Percentiles rank a stretch among this genome's conserved stretches.
Conservation (phyloP, 30 jellyfish, hydroid and myxozoan genomes). For the Hydractinia symbiolongicarpus region DNA sequence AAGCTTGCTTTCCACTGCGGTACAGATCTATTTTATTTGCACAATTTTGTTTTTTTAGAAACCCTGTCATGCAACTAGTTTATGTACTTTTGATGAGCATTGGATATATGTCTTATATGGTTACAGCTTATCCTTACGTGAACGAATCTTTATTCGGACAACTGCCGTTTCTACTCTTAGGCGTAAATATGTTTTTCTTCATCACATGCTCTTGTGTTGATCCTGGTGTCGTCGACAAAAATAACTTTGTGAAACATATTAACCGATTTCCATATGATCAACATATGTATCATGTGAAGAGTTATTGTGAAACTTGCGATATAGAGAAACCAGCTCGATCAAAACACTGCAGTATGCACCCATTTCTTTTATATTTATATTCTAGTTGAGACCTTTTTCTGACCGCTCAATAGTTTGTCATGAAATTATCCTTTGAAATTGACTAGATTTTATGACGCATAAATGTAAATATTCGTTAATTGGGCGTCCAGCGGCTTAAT, state of each 20-base stretch:
- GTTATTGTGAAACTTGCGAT: slow-evolving; percentile 54
- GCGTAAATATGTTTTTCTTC: slow-evolving; percentile 47
- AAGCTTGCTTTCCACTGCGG: too few species aligned
- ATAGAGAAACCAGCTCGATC: slow-evolving; percentile 90
- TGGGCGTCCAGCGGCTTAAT: too few species aligned
- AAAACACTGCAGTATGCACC: slow-evolving; percentile 75
- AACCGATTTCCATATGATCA: slow-evolving; percentile 65
- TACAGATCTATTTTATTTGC: too few species aligned
- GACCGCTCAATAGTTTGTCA: too few species aligned
- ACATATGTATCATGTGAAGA: slow-evolving; percentile 38
- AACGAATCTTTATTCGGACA: slow-evolving; percentile 57
- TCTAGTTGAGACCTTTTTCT: too few species aligned
- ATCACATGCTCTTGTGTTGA: slow-evolving; percentile 56
- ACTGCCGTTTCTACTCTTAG: slow-evolving; percentile 57
- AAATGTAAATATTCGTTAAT: too few species aligned
- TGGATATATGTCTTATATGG: slow-evolving; percentile 67
- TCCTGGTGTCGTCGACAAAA: slow-evolving; percentile 65
- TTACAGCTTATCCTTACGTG: slow-evolving; percentile 69
- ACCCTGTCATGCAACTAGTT: slow-evolving; percentile 58
- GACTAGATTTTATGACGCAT: too few species aligned
- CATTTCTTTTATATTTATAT: background rate
- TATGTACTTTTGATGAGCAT: slow-evolving; percentile 45
- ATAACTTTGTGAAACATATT: slow-evolving; percentile 15
- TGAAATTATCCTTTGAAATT: too few species aligned
- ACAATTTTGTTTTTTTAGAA: slow-evolving; percentile 26